A percentile compares a stretch with the other conserved stretches of the same genome.
Evolutionary conservation across 2,888 invertebrate genomes (phyloP).

Genomic region (Argynnis bischoffii): DNA sequence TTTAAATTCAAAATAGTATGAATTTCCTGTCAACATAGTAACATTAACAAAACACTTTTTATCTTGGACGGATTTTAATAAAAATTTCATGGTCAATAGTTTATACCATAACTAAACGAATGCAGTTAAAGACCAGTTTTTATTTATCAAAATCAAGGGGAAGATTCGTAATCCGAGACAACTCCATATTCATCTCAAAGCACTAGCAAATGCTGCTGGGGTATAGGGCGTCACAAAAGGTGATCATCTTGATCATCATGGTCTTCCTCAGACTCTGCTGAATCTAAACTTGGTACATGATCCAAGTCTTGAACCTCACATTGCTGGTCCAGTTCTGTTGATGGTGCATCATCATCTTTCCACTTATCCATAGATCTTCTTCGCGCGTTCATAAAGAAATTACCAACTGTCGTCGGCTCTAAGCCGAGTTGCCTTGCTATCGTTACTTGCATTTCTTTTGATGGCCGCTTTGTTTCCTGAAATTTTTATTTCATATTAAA

Average conservation of each 20-base stretch:
- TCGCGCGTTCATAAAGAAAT: constrained; percentile 99
- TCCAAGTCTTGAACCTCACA: constrained; percentile 80
- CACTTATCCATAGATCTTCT: constrained; percentile 98
- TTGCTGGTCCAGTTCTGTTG: constrained; percentile 77
- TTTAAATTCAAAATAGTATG: no score
- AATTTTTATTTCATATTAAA: constrained; percentile 45
- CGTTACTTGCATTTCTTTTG: constrained; percentile 99
- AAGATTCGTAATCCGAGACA: constrained; percentile 44
- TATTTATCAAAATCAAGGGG: background rate
- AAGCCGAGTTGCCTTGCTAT: constrained; percentile 98
- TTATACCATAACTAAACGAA: background rate
- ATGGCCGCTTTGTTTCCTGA: constrained; percentile 99
- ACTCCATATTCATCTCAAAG: constrained; percentile 66
- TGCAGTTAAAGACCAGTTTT: background rate
- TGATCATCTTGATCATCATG: constrained; percentile 74
- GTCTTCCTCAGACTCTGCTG: constrained; percentile 74
- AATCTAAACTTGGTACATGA: constrained; percentile 70
- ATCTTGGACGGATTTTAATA: constrained; percentile 16
- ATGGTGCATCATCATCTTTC: constrained; percentile 95
- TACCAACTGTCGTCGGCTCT: constrained; percentile 98
- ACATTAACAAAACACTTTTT: background rate
- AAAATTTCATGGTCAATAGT: background rate
- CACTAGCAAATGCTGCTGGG: constrained; percentile 73
- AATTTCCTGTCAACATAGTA: no score
- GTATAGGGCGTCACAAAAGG: constrained; percentile 79